phyloP scores from a whole-genome alignment of 2,797 vertebrate genomes.

The Squalus acanthias region DNA sequence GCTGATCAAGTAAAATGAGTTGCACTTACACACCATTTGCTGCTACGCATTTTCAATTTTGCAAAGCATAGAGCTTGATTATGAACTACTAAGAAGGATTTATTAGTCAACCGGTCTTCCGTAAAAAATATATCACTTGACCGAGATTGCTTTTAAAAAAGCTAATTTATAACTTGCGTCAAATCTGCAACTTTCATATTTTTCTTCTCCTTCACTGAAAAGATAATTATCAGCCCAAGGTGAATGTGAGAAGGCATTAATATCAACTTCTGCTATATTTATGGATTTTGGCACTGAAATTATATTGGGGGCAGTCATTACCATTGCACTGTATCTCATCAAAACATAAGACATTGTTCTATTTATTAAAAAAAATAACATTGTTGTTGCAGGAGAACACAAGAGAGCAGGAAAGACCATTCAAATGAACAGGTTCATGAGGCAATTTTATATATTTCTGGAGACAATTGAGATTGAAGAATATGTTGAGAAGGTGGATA shows the following conservation, averaged over 20 bases:
- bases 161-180: background rate
- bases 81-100: background rate
- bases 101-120: background rate
- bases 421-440: background rate
- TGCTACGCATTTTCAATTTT: background rate
- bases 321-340: background rate
- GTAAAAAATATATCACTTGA: background rate
- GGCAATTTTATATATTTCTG: background rate
- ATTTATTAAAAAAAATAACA: background rate
- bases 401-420: background rate
- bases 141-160: background rate
- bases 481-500: background rate
- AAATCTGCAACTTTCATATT: background rate
- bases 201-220: background rate
- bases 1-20: slow-evolving; percentile 26
- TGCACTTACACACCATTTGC: slow-evolving; percentile 11
- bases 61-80: background rate
- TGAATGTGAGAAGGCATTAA: background rate
- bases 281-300: background rate
- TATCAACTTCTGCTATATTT: background rate
- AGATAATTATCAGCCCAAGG: background rate
- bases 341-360: background rate
- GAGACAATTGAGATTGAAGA: background rate
- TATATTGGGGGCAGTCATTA: background rate
- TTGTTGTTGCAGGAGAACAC: background rate